Base-by-base conservation (phyloP, 2,888 invertebrate genomes). In the Seira ritae region DNA sequence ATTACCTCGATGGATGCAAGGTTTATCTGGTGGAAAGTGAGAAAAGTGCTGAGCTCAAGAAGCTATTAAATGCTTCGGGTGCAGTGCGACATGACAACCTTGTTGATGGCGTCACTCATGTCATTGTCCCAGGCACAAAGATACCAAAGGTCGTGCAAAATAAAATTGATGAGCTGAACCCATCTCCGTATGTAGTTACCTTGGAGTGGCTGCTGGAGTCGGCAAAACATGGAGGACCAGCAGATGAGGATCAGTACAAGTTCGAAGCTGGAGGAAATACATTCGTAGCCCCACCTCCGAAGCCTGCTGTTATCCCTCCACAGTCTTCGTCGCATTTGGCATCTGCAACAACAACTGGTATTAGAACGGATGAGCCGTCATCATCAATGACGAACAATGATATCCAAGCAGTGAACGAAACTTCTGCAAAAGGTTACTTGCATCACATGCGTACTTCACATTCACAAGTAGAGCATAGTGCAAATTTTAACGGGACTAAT, bases 1-100 rank as follows among this genome's bases (percentile, higher is more conserved):
- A 94, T 82, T 97, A 97, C 90, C 93, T 98, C 78, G 97, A 98
- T 91, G 97, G 97, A 70, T 97, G 96, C 90, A 95, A 94, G 94
- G 92, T 96, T 62, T 95, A 93, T 89, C 89, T 95, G 46, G 92
- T 93, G 87, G 96, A 95, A 4, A 95, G 91, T 0, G 92, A 92
- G 55, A 93, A 94, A 81, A 91, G 93, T 15, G 95, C 95, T 85
- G 95, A 94, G 90, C 89, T 96, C 2, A 92, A 93, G 85, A 93
- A 92, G 88, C 93, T 96, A 69, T 91, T 96, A 20, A 95, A 95
- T 90, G 93, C 94, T 4, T 95, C 95, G 73, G 96, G 97, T n/a
- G 97, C 96, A 24, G 95, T 95, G 19, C 93, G 97, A 75, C 94
- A 95, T 89, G 95, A 95, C 90, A 93, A 94, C 74, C 92, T 96